These are phyloP conservation scores for Monoplex corrugatus DNA, from an alignment of 2,888 invertebrate genomes.

Conservation along the genomic window DNA sequence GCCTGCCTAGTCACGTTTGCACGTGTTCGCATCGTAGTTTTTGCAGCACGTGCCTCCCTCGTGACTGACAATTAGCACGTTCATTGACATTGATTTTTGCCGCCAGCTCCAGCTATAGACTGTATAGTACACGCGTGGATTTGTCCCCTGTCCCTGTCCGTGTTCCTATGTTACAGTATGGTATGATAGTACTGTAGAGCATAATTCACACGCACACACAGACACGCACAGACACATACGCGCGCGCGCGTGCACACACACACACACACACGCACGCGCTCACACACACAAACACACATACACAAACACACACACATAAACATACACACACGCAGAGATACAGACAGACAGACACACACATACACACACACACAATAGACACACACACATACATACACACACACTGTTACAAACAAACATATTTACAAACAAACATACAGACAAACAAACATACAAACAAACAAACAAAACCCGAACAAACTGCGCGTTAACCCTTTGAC, in stretches of 20 bases:
- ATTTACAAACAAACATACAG: background rate
- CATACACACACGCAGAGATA: background rate
- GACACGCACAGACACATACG: no score
- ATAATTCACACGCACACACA: background rate
- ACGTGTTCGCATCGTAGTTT: no score
- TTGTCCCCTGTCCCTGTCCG: no score
- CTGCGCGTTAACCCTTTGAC: background rate
- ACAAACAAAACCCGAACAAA: background rate
- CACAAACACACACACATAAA: background rate
- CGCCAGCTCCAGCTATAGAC: no score
- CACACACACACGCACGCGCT: constrained; percentile 17
- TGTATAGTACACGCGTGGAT: no score
- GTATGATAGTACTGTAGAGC: no score
- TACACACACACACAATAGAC: background rate
- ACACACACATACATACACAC: background rate
- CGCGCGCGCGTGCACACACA: background rate
- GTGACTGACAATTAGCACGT: no score
- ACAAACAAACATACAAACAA: constrained; percentile 2
- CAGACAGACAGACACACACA: background rate
- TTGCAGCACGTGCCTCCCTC: no score
- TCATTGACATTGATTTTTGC: no score
- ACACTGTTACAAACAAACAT: background rate
- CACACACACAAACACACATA: background rate
- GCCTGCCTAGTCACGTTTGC: no score
- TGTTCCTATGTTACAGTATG: no score